These are phyloP conservation scores for Hydrophis major DNA, from an alignment of 2,797 vertebrate species.

Conservation along the genomic window DNA sequence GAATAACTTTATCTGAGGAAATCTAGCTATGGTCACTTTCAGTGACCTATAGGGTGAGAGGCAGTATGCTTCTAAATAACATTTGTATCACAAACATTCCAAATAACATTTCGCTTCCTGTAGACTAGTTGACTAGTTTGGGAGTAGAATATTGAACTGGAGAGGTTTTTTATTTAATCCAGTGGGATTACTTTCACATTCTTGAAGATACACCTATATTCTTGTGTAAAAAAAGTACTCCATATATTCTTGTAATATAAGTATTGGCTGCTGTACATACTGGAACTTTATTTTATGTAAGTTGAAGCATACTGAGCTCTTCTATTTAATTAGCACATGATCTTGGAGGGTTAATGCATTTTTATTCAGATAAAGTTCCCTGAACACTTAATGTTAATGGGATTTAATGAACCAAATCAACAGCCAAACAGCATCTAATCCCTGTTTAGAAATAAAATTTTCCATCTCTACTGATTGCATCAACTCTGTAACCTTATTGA, in stretches of 20 bases:
- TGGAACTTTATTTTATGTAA: background rate
- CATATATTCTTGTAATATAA: background rate
- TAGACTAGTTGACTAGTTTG: background rate
- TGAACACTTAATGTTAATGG: slow-evolving; percentile 36
- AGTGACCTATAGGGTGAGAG: background rate
- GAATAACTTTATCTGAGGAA: background rate
- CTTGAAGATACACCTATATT: background rate
- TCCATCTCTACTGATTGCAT: slow-evolving; percentile 23
- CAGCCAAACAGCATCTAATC: slow-evolving; percentile 22
- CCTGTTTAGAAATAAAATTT: slow-evolving; percentile 31
- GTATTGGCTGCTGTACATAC: background rate
- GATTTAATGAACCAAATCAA: slow-evolving; percentile 39
- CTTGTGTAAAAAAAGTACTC: background rate
- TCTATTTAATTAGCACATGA: background rate
- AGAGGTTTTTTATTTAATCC: background rate
- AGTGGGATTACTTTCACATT: background rate
- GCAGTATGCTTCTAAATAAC: background rate
- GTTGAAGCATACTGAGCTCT: background rate
- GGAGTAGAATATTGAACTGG: background rate
- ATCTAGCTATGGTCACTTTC: background rate
- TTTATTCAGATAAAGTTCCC: slow-evolving; percentile 28
- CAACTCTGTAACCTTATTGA: slow-evolving; percentile 26
- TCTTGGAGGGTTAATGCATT: slow-evolving; percentile 23
- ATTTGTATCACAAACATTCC: background rate
- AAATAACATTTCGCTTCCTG: background rate